Evolutionary conservation across 2,113 vertebrate genomes (phyloP).

Genomic region (Malurus alboscapulatus): DNA sequence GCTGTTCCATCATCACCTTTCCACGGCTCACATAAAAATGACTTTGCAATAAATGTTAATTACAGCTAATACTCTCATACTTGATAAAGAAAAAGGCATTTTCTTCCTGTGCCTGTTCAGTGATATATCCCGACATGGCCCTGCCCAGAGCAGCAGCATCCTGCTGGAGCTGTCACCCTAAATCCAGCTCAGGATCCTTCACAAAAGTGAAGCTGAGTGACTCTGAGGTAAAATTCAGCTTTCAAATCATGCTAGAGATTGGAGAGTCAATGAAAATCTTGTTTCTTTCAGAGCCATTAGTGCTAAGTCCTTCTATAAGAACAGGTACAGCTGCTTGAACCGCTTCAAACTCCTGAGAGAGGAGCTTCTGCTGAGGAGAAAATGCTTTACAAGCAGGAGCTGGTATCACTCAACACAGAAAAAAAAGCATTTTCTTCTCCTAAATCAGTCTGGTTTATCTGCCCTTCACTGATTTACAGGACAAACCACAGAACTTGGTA

Average conservation of each 20-base stretch:
- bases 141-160: conserved; percentile 33
- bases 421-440: neutral
- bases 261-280: conserved; percentile 55
- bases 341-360: neutral
- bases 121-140: conserved; percentile 50
- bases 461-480: neutral
- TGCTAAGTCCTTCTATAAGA: neutral
- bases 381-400: neutral
- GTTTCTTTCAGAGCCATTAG: conserved; percentile 17
- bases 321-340: neutral
- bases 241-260: conserved; percentile 60
- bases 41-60: conserved; percentile 7
- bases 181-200: conserved; percentile 51
- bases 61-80: conserved; percentile 24
- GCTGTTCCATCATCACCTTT: neutral
- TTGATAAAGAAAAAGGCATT: conserved; percentile 45
- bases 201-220: conserved; percentile 64
- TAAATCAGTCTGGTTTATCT: neutral
- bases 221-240: conserved; percentile 60
- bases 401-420: neutral
- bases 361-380: neutral
- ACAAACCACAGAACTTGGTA: neutral
- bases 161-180: conserved; percentile 58
- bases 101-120: conserved; percentile 42
- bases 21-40: neutral